phyloP scores from a whole-genome alignment of 2,797 vertebrate genomes.

The Dicrostonyx torquatus region DNA sequence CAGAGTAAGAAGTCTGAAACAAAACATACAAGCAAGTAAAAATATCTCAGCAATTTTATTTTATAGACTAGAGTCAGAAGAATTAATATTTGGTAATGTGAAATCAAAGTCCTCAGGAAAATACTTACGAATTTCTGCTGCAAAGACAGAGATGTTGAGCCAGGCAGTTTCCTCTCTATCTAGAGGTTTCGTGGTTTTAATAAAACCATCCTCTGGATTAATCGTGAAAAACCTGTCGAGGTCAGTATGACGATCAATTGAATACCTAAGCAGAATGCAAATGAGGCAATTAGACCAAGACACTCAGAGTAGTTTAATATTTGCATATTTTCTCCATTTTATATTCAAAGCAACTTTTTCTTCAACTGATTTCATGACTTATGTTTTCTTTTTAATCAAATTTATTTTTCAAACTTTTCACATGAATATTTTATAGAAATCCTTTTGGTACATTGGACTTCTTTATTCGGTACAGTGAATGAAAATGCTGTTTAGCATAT shows the following conservation, averaged over 20 bases:
- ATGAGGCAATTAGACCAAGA: slow-evolving; percentile 81
- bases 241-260: slow-evolving; percentile 96
- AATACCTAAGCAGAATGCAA: slow-evolving; percentile 90
- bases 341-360: slow-evolving; percentile 73
- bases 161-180: slow-evolving; percentile 95
- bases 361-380: slow-evolving; percentile 55
- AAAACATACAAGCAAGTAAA: background rate
- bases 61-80: slow-evolving; percentile 1
- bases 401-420: slow-evolving; percentile 71
- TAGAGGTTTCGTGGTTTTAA: slow-evolving; percentile 94
- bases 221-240: slow-evolving; percentile 97
- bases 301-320: slow-evolving; percentile 63
- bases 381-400: slow-evolving; percentile 69
- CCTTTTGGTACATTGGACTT: slow-evolving; percentile 69
- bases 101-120: slow-evolving; percentile 64
- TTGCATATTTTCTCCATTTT: slow-evolving; percentile 69
- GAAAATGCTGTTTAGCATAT: slow-evolving; percentile 75
- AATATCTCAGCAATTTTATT: slow-evolving; percentile 41
- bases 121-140: slow-evolving; percentile 94
- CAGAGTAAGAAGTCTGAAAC: background rate
- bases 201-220: slow-evolving; percentile 94
- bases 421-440: slow-evolving; percentile 76
- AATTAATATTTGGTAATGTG: slow-evolving; percentile 35
- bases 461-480: slow-evolving; percentile 77
- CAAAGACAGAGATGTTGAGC: slow-evolving; percentile 98